Evolutionary conservation across 2,888 invertebrate genomes (phyloP).

Genomic region (Pyrrhosoma nymphula): DNA sequence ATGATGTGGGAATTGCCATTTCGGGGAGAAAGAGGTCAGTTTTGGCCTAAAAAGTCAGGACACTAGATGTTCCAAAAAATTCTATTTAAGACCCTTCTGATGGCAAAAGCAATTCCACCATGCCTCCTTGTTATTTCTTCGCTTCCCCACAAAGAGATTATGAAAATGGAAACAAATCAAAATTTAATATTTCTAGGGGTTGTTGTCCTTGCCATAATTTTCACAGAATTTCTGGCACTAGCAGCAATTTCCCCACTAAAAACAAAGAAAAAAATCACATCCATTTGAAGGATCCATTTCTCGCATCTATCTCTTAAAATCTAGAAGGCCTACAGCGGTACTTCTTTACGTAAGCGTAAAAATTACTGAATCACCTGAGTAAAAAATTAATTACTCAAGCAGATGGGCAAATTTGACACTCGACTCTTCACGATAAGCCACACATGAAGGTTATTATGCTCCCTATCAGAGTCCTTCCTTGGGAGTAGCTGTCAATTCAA

Average conservation of each 20-base stretch:
- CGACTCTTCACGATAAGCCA: slow-evolving; percentile 36
- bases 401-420: slow-evolving; percentile 63
- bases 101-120: slow-evolving; percentile 34
- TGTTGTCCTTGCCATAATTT: slow-evolving; percentile 34
- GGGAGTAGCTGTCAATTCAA: not conserved
- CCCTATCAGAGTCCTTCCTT: not conserved
- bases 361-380: slow-evolving; percentile 28
- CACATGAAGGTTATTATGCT: not conserved
- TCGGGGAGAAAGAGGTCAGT: slow-evolving; percentile 16
- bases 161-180: slow-evolving; percentile 21
- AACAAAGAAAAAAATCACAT: slow-evolving; percentile 38
- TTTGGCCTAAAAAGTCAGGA: slow-evolving; percentile 53
- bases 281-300: slow-evolving; percentile 22
- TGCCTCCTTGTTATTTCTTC: not conserved
- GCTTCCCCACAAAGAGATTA: slow-evolving; percentile 53
- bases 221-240: not conserved
- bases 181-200: not conserved
- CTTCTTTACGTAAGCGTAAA: slow-evolving; percentile 62
- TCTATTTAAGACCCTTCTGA: not conserved
- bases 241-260: slow-evolving; percentile 24
- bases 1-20: not conserved
- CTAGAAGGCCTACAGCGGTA: slow-evolving; percentile 64
- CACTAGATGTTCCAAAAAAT: not conserved
- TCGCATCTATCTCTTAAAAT: slow-evolving; percentile 51
- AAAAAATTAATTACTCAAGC: slow-evolving; percentile 25